Conservation (phyloP, 2,888 invertebrate genomes). For the Lycia hirtaria region DNA sequence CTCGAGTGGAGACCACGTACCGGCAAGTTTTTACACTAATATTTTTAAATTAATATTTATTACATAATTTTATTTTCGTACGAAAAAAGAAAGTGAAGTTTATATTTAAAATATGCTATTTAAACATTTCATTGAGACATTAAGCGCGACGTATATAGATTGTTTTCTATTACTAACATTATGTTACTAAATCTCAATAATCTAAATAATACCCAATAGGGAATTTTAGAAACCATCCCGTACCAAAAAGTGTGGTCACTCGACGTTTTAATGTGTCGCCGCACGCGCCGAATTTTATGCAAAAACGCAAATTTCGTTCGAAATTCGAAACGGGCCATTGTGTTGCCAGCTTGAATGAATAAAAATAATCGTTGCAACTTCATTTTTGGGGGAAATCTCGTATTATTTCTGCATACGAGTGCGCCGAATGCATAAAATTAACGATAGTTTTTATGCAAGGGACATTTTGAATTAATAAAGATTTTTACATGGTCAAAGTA, state of each 20-base stretch:
- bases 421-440: slow-evolving; percentile 69
- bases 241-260: slow-evolving; percentile 49
- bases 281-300: slow-evolving; percentile 84
- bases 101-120: no score
- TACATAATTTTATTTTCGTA: no score
- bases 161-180: no score
- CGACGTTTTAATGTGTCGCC: slow-evolving; percentile 62
- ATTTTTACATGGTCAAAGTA: slow-evolving; percentile 70
- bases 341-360: slow-evolving; percentile 68
- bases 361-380: slow-evolving; percentile 78
- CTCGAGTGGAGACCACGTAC: no score
- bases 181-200: no score
- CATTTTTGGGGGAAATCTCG: slow-evolving; percentile 69
- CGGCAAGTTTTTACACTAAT: no score
- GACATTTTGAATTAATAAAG: slow-evolving; percentile 71
- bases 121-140: no score
- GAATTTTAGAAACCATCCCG: no score
- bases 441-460: slow-evolving; percentile 77
- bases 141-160: no score
- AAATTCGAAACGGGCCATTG: slow-evolving; percentile 85
- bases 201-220: no score
- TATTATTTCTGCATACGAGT: slow-evolving; percentile 62
- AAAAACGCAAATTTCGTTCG: slow-evolving; percentile 84
- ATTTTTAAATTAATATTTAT: no score
- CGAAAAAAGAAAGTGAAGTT: no score